Conservation (phyloP, 53 echinoderm and acorn worm species). For the Astropecten irregularis region DNA sequence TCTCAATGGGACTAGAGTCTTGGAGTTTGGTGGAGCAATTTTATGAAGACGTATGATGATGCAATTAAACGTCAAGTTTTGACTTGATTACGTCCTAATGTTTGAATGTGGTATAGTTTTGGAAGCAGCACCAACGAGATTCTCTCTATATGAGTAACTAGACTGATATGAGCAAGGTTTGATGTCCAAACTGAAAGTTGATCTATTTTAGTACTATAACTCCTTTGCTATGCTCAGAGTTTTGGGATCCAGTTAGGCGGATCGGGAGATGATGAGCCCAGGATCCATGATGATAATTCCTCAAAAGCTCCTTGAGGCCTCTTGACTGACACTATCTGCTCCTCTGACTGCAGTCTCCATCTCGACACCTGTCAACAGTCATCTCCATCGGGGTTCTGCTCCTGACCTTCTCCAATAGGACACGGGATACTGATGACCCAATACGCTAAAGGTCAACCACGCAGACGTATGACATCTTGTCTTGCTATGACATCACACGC, state of each 20-base stretch:
- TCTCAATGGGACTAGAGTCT: background rate
- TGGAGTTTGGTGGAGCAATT: background rate
- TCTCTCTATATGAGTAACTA: too few species aligned
- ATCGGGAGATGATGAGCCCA: background rate
- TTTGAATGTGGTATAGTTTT: too few species aligned
- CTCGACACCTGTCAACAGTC: slow-evolving; percentile 15
- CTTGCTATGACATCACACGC: background rate
- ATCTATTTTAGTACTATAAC: too few species aligned
- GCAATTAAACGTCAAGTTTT: background rate
- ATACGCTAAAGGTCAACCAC: slow-evolving; percentile 20
- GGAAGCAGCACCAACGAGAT: too few species aligned
- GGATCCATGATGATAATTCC: background rate
- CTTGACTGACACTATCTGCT: background rate
- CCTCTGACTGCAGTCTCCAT: background rate
- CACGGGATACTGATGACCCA: background rate
- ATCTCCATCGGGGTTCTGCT: slow-evolving; percentile 1
- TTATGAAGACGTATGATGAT: background rate
- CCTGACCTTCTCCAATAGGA: slow-evolving; percentile 30
- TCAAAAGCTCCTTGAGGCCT: background rate
- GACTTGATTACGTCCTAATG: too few species aligned
- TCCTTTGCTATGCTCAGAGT: too few species aligned
- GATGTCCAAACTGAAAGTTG: too few species aligned
- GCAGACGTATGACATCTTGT: background rate
- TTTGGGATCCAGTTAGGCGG: background rate
- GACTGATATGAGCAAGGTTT: too few species aligned